Percentiles rank a stretch among this genome's conserved stretches.
Evolutionary conservation across 2,113 vertebrate species (phyloP).

Genomic region (Corvus cornix): DNA sequence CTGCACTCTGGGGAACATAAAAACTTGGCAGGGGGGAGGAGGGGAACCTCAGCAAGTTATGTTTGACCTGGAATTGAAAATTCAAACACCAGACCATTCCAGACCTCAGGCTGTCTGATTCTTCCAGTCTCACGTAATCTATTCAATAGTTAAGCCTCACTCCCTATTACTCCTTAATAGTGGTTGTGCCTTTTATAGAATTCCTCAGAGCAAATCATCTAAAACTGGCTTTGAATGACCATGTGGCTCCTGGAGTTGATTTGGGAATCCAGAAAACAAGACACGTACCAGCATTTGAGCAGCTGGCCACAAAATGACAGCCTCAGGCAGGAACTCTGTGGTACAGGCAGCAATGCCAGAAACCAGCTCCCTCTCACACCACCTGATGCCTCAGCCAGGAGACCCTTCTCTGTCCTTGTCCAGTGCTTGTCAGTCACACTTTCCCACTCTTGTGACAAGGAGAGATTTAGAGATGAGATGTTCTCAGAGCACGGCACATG

Average conservation of each 20-base stretch:
- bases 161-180: not conserved
- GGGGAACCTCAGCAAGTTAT: not conserved
- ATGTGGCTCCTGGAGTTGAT: not conserved
- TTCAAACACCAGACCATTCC: not conserved
- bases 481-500: rapidly evolving
- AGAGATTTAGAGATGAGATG: not conserved
- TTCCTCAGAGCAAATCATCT: not conserved
- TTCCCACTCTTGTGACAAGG: not conserved
- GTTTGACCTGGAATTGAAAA: slow-evolving; percentile 8
- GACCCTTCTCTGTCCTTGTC: not conserved
- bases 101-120: not conserved
- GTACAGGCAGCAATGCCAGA: not conserved
- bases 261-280: slow-evolving; percentile 19
- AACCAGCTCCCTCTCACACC: not conserved
- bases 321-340: not conserved
- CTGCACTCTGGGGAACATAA: not conserved
- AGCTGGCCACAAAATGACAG: not conserved
- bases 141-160: not conserved
- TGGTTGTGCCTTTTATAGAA: slow-evolving; percentile 11
- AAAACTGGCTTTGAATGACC: not conserved
- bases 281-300: not conserved
- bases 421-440: not conserved
- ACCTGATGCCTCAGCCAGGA: not conserved
- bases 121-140: not conserved
- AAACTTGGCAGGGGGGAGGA: not conserved